phyloP scores from a whole-genome alignment of 2,113 vertebrate genomes.

The Bubo bubo region DNA sequence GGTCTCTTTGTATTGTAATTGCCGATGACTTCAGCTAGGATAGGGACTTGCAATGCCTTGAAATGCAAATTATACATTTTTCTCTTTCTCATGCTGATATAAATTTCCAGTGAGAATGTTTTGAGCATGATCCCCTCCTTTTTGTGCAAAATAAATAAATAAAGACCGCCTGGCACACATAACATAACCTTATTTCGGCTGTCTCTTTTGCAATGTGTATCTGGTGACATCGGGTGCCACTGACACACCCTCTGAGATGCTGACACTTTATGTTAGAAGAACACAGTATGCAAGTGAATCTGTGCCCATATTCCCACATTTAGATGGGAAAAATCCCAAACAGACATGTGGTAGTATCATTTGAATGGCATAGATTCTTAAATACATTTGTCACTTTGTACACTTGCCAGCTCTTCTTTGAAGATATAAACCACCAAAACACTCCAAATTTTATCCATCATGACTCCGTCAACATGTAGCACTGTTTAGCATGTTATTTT shows the following conservation, averaged over 20 bases:
- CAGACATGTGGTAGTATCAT: constrained; percentile 67
- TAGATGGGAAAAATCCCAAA: constrained; percentile 71
- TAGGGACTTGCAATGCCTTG: not conserved
- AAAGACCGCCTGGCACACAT: constrained; percentile 16
- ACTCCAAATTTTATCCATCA: constrained; percentile 62
- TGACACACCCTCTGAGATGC: constrained; percentile 14
- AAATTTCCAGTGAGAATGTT: constrained; percentile 20
- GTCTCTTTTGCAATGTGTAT: constrained; percentile 45
- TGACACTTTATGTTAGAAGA: constrained; percentile 65
- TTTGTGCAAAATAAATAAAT: constrained; percentile 11
- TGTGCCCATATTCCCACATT: constrained; percentile 65
- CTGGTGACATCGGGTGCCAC: constrained; percentile 45
- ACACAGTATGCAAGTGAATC: constrained; percentile 65
- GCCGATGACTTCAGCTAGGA: not conserved
- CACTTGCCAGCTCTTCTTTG: constrained; percentile 66
- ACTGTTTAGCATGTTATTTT: constrained; percentile 59
- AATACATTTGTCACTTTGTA: constrained; percentile 71
- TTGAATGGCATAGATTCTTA: constrained; percentile 70
- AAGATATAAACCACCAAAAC: constrained; percentile 69
- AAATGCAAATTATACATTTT: constrained; percentile 47
- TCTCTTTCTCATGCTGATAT: not conserved
- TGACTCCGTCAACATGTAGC: constrained; percentile 49
- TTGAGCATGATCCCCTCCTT: not conserved
- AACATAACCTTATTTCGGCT: constrained; percentile 16
- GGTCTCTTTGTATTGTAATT: not conserved